A percentile compares a stretch with the other conserved stretches of the same genome.
phyloP scores from a whole-genome alignment of 2,797 vertebrate species.

The Ficedula albicollis region DNA sequence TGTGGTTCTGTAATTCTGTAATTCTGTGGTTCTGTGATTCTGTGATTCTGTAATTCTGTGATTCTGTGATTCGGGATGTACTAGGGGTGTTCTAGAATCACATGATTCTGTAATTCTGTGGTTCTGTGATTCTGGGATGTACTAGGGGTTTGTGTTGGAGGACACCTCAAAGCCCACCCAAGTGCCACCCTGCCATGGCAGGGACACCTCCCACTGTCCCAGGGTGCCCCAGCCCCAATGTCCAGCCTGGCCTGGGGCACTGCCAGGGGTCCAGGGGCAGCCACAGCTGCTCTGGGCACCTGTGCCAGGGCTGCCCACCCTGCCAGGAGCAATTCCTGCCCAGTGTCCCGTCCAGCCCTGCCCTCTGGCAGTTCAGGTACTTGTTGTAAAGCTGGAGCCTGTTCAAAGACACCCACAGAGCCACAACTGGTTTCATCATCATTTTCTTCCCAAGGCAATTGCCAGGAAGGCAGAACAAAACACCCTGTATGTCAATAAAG shows the following conservation, averaged over 20 bases:
- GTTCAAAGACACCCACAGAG: not conserved
- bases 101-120: no score
- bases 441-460: not conserved
- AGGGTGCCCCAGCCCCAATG: not conserved
- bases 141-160: not conserved
- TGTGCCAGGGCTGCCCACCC: not conserved
- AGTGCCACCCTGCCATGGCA: rapidly evolving
- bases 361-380: not conserved
- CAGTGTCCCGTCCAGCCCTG: not conserved
- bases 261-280: not conserved
- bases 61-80: not conserved
- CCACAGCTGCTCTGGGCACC: not conserved
- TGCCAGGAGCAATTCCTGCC: not conserved
- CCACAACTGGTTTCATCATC: not conserved
- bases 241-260: rapidly evolving
- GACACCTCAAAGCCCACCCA: rapidly evolving
- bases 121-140: rapidly evolving
- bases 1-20: not conserved
- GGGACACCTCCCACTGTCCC: not conserved
- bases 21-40: rapidly evolving
- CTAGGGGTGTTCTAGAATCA: no score
- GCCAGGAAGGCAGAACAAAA: not conserved
- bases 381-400: not conserved
- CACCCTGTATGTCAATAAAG: not conserved
- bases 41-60: not conserved